Percentiles rank a stretch among this genome's conserved stretches.
Evolutionary conservation across 2,888 invertebrate species (phyloP).

Genomic region (Euspilapteryx auroguttella): DNA sequence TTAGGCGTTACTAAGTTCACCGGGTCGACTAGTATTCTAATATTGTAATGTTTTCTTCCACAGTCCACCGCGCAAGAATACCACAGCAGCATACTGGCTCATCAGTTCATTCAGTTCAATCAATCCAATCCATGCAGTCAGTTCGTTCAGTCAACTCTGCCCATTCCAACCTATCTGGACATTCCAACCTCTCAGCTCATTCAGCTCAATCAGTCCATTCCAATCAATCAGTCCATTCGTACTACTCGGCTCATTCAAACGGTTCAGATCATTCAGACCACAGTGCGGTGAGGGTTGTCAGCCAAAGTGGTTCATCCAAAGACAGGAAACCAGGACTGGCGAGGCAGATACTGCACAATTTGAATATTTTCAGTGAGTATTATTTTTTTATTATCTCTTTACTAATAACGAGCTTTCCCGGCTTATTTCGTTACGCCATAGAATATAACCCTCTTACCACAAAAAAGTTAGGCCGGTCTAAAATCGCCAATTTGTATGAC

Average conservation of each 20-base stretch:
- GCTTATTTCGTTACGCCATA: too few relatives aligned
- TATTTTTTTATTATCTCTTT: background rate
- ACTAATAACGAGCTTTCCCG: too few relatives aligned
- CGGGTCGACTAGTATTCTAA: too few relatives aligned
- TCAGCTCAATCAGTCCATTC: constrained; percentile 7
- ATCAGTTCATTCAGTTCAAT: constrained; percentile 36
- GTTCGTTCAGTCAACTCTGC: too few relatives aligned
- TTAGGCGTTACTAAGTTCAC: too few relatives aligned
- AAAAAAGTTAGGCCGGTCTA: too few relatives aligned
- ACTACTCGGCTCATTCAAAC: constrained; percentile 10
- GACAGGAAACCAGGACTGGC: constrained; percentile 58
- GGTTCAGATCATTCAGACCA: background rate
- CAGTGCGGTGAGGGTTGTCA: too few relatives aligned
- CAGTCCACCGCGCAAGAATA: constrained; percentile 27
- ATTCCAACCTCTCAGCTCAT: constrained; percentile 12
- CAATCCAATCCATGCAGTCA: constrained; percentile 18
- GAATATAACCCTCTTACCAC: too few relatives aligned
- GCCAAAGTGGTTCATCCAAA: too few relatives aligned
- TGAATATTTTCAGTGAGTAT: constrained; percentile 75
- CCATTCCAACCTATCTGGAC: too few relatives aligned
- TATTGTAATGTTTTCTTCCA: too few relatives aligned
- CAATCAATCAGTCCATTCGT: background rate
- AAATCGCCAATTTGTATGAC: too few relatives aligned
- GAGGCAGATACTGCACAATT: constrained; percentile 76
- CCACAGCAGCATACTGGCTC: constrained; percentile 52